phyloP scores from a whole-genome alignment of 2,797 vertebrate genomes.

The Sarcoramphus papa region DNA sequence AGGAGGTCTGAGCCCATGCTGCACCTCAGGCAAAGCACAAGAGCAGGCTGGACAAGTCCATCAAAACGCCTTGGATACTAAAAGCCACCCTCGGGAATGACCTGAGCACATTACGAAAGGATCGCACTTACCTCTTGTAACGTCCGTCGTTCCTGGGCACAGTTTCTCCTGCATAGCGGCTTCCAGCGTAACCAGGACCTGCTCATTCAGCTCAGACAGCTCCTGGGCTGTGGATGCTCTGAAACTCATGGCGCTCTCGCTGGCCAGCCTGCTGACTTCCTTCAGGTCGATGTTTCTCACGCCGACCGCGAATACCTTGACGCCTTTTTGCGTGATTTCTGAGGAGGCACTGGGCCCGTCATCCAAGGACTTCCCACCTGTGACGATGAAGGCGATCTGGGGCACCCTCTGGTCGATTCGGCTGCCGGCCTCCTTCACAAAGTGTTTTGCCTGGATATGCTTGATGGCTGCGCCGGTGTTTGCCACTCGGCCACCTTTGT shows the following conservation, averaged over 20 bases:
- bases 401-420: conserved; percentile 83
- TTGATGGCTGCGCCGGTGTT: conserved; percentile 86
- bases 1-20: background rate
- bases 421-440: conserved; percentile 87
- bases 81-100: background rate
- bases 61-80: background rate
- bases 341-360: conserved; percentile 82
- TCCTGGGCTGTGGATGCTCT: conserved; percentile 74
- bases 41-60: background rate
- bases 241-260: conserved; percentile 80
- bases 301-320: conserved; percentile 88
- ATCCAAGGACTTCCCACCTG: conserved; percentile 82
- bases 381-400: conserved; percentile 91
- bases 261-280: conserved; percentile 84
- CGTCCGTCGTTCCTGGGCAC: conserved; percentile 68
- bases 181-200: conserved; percentile 84
- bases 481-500: conserved; percentile 85
- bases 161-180: conserved; percentile 83
- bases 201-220: conserved; percentile 89
- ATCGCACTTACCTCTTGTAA: conserved; percentile 72
- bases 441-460: conserved; percentile 83
- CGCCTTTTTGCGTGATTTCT: conserved; percentile 77
- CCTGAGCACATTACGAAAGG: background rate
- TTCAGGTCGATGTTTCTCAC: conserved; percentile 77
- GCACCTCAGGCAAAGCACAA: background rate